phyloP scores from a whole-genome alignment of 2,797 vertebrate genomes.

The Anguilla anguilla region DNA sequence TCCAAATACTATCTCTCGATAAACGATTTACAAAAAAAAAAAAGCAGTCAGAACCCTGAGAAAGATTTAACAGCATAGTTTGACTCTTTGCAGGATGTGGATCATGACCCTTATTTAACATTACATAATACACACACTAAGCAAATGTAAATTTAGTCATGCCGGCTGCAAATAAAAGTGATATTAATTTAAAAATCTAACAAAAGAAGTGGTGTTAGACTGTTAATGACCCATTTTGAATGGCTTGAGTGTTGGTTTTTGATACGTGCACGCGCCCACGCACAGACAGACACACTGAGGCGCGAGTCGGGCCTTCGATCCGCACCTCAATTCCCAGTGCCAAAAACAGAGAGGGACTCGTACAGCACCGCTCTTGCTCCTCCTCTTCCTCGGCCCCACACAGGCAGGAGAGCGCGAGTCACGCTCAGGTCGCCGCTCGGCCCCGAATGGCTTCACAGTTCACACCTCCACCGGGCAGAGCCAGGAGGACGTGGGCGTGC shows the following conservation, averaged over 20 bases:
- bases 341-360: neutral
- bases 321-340: neutral
- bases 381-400: neutral
- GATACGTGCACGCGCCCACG: neutral
- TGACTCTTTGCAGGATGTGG: neutral
- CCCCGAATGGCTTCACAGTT: neutral
- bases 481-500: slow-evolving; percentile 64
- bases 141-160: neutral
- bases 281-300: neutral
- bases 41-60: neutral
- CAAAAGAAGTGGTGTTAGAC: neutral
- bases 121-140: neutral
- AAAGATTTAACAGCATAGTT: neutral
- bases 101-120: neutral
- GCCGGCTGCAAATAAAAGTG: neutral
- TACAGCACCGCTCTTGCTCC: neutral
- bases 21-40: neutral
- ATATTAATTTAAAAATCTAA: neutral
- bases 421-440: slow-evolving; percentile 12
- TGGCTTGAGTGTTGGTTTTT: neutral
- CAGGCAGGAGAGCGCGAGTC: neutral
- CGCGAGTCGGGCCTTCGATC: neutral
- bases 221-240: neutral
- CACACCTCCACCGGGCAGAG: slow-evolving; percentile 50
- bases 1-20: neutral